Conservation (phyloP, 2,888 invertebrate species). For the Agrypnus murinus region DNA sequence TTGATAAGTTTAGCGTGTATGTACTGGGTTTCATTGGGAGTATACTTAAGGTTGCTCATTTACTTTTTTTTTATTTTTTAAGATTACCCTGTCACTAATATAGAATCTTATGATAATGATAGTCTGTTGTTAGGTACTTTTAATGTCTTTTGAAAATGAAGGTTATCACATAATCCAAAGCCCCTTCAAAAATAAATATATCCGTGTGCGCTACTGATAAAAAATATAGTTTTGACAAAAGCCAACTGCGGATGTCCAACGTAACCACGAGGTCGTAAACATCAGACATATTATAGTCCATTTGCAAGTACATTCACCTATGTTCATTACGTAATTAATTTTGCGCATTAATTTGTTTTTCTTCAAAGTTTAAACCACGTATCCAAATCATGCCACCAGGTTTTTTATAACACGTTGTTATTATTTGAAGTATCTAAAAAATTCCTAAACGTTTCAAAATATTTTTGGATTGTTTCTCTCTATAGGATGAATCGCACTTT, state of each 20-base stretch:
- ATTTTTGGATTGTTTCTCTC: slow-evolving; percentile 38
- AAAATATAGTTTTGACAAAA: slow-evolving; percentile 23
- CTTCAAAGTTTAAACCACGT: not conserved
- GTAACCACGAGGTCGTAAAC: slow-evolving; percentile 30
- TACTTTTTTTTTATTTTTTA: too few species aligned
- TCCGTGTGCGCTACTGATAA: too few species aligned
- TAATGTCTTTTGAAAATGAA: too few species aligned
- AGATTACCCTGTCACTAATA: too few species aligned
- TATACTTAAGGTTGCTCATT: too few species aligned
- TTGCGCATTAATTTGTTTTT: not conserved
- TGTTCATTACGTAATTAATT: slow-evolving; percentile 30
- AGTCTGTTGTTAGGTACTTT: too few species aligned
- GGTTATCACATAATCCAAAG: too few species aligned
- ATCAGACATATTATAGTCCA: slow-evolving; percentile 17
- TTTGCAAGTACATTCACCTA: slow-evolving; percentile 40
- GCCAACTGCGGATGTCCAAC: slow-evolving; percentile 27
- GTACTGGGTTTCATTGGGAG: too few species aligned
- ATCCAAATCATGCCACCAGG: too few species aligned
- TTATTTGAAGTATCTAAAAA: slow-evolving; percentile 39
- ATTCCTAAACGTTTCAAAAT: slow-evolving; percentile 35
- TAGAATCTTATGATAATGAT: too few species aligned
- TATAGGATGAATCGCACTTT: slow-evolving; percentile 55
- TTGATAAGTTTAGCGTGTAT: too few species aligned
- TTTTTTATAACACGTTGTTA: not conserved
- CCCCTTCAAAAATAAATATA: too few species aligned